Evolutionary conservation across 2,113 vertebrate genomes (phyloP), one percentile per base, ranked within the genome.

Genomic region (Erinaceus europaeus): DNA sequence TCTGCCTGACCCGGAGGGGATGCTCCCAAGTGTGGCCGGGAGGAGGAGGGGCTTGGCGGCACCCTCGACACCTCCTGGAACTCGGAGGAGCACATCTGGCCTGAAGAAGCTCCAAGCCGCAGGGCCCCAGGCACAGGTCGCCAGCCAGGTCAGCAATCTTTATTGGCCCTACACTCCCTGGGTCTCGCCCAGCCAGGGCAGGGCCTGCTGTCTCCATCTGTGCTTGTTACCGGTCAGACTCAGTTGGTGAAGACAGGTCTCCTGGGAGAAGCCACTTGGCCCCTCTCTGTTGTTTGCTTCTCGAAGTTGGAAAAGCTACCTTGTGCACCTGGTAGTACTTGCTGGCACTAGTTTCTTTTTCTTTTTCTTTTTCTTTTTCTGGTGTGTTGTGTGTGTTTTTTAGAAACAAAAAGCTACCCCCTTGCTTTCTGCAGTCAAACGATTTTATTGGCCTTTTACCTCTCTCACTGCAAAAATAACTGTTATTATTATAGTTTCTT

Each of bases 271-370:
- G 90, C 94, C 93, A 92, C 81, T 90, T 95, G 94, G 86, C 90
- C 27, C 42, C 9, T 73, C 17, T 36, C 64, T 44, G 55, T 79
- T 95, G 90, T 90, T 94, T 94, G 93, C 90, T 89, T 93, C 89
- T 95, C 87, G 79, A 74, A 92, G 86, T 84, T 95, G 90, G 95
- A 95, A 93, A 93, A 94, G 84, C 86, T 62, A 79, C 0, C 7
- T 75, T 23, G 20, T 93, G 84, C 89, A 95, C 93, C 93, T 94
- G 94, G 95, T 84, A 92, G 84, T 89, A 44, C 75, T 93, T 84
- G 87, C 44, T 89, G 73, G 73, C 89, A 74, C 84, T 93, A 52
- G n/a, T 23, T 72, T 78, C 84, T 62, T n/a, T 88, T 44, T 67
- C 42, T 34, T 36, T 9, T 6, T 3, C 3, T 14, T 44, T 27